Evolutionary conservation across 2,888 invertebrate species (phyloP).

Genomic region (Trilocha varians): DNA sequence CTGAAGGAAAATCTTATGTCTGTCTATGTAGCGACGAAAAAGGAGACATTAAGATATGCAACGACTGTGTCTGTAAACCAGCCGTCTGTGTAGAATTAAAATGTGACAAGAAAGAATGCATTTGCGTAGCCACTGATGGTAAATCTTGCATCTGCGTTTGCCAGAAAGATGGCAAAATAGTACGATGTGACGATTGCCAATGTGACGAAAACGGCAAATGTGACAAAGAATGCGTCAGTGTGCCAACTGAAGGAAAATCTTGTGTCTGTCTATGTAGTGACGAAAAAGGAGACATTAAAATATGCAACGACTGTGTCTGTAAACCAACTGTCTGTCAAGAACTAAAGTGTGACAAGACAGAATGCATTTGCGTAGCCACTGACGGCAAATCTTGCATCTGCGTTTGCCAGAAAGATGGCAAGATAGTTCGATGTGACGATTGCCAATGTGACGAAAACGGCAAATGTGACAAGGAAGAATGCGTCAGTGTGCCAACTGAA

Average conservation of each 20-base stretch:
- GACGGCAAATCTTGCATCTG: constrained; percentile 15
- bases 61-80: too few species aligned
- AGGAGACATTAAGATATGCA: too few species aligned
- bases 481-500: constrained; percentile 3
- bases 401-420: constrained; percentile 13
- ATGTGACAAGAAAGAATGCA: too few species aligned
- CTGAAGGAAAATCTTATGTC: too few species aligned
- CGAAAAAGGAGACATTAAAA: constrained; percentile 16
- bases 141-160: too few species aligned
- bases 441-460: constrained; percentile 11
- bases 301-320: constrained; percentile 26
- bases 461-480: constrained; percentile 4
- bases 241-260: constrained; percentile 19
- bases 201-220: constrained; percentile 13
- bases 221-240: constrained; percentile 21
- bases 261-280: constrained; percentile 25
- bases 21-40: too few species aligned
- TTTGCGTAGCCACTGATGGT: too few species aligned
- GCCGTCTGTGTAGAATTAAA: too few species aligned
- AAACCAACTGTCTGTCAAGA: constrained; percentile 5
- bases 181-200: constrained; percentile 20
- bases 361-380: constrained; percentile 15
- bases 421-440: constrained; percentile 17
- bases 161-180: too few species aligned
- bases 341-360: constrained; percentile 10